Evolutionary conservation across 1,140 invertebrate species (phyloP).

Genomic region (Eufriesea mexicana): DNA sequence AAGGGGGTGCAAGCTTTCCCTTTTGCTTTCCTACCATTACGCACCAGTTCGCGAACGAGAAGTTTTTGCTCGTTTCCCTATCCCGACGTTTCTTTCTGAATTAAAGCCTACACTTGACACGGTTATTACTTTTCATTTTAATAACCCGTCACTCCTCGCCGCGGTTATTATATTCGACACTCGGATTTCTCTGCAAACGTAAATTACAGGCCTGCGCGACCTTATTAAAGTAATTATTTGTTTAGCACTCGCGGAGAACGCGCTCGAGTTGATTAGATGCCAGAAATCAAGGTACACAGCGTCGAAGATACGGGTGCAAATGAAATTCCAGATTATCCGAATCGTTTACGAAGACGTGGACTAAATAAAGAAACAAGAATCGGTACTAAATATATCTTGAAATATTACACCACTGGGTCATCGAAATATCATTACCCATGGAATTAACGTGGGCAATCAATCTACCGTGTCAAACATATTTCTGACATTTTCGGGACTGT

Average conservation of each 20-base stretch:
- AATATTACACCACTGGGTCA: conserved; percentile 2
- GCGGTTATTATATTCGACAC: conserved; percentile 1
- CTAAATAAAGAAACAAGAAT: neutral
- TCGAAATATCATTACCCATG: conserved; percentile 9
- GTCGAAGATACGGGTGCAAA: too few relatives aligned
- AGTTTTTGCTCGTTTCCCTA: neutral
- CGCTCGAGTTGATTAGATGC: neutral
- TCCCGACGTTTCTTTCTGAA: neutral
- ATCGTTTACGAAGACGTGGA: too few relatives aligned
- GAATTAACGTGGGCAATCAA: conserved; percentile 14
- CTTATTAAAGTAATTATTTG: conserved; percentile 12
- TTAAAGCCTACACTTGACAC: conserved; percentile 41
- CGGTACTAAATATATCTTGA: neutral
- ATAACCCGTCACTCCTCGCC: neutral
- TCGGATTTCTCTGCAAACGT: neutral
- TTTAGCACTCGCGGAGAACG: neutral
- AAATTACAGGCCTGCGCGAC: neutral
- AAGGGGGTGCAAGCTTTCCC: too few relatives aligned
- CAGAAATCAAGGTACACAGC: too few relatives aligned
- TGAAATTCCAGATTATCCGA: neutral
- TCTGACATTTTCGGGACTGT: conserved; percentile 25
- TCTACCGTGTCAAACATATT: neutral
- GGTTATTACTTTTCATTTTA: conserved; percentile 43
- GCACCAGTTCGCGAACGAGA: conserved; percentile 4
- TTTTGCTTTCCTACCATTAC: neutral